Conservation (phyloP, 1,140 invertebrate species). For the Drosophila triauraria region DNA sequence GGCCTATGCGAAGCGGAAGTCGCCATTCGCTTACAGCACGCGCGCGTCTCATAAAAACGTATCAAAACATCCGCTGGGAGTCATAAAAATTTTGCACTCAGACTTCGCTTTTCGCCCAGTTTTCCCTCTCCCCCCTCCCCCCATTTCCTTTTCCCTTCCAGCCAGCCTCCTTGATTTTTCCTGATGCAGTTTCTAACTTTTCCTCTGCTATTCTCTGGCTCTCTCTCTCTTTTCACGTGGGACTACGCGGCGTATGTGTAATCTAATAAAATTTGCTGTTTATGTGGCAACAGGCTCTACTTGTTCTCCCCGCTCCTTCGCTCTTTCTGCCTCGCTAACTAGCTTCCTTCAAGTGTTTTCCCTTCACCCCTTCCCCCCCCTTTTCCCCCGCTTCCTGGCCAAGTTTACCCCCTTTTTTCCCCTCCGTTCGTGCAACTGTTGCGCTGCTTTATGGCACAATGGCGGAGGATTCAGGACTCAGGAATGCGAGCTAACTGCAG, state of each 20-base stretch:
- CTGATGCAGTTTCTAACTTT: slow-evolving; percentile 37
- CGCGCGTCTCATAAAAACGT: slow-evolving; percentile 84
- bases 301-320: background rate
- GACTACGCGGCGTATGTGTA: slow-evolving; percentile 73
- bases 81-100: slow-evolving; percentile 83
- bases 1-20: slow-evolving; percentile 52
- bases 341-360: slow-evolving; percentile 30
- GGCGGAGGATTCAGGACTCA: slow-evolving; percentile 10
- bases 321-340: slow-evolving; percentile 14
- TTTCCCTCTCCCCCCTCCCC: background rate
- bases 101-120: slow-evolving; percentile 50
- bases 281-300: slow-evolving; percentile 76
- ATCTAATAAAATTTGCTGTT: slow-evolving; percentile 83
- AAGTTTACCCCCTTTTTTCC: slow-evolving; percentile 1
- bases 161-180: slow-evolving; percentile 24
- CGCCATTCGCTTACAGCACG: slow-evolving; percentile 76
- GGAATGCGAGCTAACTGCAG: slow-evolving; percentile 56
- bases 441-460: slow-evolving; percentile 56
- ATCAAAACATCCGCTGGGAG: slow-evolving; percentile 82
- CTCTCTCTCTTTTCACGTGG: slow-evolving; percentile 8
- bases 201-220: background rate
- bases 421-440: slow-evolving; percentile 49
- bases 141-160: slow-evolving; percentile 9
- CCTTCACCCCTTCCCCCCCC: slow-evolving; percentile 2
- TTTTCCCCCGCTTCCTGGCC: slow-evolving; percentile 5